Conservation (phyloP, 2,888 invertebrate genomes). For the Drosophila greeni region DNA sequence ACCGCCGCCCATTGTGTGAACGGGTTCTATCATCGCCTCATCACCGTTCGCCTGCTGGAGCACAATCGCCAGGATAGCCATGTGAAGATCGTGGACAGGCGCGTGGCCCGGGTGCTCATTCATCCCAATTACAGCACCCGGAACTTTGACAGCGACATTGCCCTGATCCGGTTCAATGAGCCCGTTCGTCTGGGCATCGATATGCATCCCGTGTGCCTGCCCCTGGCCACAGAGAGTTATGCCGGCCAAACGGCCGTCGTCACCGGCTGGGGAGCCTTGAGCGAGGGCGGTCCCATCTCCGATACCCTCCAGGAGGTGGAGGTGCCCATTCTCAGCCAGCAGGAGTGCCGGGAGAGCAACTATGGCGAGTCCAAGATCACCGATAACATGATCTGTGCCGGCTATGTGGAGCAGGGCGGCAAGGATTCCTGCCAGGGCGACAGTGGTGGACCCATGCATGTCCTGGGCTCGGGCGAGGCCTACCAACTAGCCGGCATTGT, state of each 20-base stretch:
- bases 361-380: conserved; percentile 75
- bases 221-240: conserved; percentile 78
- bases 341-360: conserved; percentile 77
- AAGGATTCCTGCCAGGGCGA: conserved; percentile 78
- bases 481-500: conserved; percentile 83
- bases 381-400: conserved; percentile 78
- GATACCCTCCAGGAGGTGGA: conserved; percentile 84
- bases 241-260: conserved; percentile 81
- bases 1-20: conserved; percentile 88
- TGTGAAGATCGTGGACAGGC: conserved; percentile 71
- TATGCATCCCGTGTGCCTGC: conserved; percentile 88
- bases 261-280: conserved; percentile 88
- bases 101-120: conserved; percentile 79
- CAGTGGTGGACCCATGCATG: conserved; percentile 77
- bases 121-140: conserved; percentile 85
- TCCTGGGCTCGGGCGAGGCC: conserved; percentile 50
- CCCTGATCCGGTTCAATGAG: conserved; percentile 84
- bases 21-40: conserved; percentile 82
- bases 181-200: conserved; percentile 81
- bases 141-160: conserved; percentile 91
- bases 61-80: conserved; percentile 83
- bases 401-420: conserved; percentile 71
- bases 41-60: conserved; percentile 85
- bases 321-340: conserved; percentile 84
- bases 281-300: conserved; percentile 85